These are phyloP conservation scores for Plebejus melissa DNA, from an alignment of 2,888 invertebrate genomes.

Conservation along the genomic window DNA sequence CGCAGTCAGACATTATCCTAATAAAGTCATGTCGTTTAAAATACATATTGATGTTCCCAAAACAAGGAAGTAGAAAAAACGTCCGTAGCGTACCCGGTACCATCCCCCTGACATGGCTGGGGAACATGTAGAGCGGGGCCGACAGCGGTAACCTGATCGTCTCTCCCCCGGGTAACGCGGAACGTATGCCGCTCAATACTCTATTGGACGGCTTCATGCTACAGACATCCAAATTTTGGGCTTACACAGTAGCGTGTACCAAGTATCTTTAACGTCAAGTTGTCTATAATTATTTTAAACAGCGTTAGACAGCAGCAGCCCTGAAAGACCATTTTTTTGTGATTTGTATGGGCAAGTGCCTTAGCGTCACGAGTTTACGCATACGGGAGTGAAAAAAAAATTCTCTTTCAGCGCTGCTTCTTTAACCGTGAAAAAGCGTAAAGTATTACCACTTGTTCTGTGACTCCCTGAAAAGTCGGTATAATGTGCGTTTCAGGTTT, in stretches of 20 bases:
- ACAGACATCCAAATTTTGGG: background rate
- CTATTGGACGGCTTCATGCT: slow-evolving; percentile 45
- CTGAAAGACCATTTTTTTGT: too few relatives aligned
- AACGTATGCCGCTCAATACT: slow-evolving; percentile 62
- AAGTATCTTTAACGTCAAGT: too few relatives aligned
- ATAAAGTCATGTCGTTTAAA: background rate
- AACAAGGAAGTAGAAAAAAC: slow-evolving; percentile 21
- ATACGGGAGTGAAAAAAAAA: too few relatives aligned
- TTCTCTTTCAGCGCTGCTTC: too few relatives aligned
- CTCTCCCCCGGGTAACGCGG: slow-evolving; percentile 44
- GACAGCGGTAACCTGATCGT: slow-evolving; percentile 58
- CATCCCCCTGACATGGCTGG: slow-evolving; percentile 31
- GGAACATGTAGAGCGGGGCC: slow-evolving; percentile 51
- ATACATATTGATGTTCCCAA: background rate
- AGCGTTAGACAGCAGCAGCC: too few relatives aligned
- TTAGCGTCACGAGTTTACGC: too few relatives aligned
- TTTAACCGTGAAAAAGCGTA: too few relatives aligned
- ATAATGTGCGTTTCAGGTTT: too few relatives aligned
- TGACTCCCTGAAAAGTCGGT: too few relatives aligned
- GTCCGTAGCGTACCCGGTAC: background rate
- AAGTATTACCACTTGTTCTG: too few relatives aligned
- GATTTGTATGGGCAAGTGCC: too few relatives aligned
- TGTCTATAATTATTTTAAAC: too few relatives aligned
- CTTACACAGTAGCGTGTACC: background rate
- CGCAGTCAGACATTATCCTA: background rate